Conservation (phyloP, 2,113 vertebrate genomes). For the Corythornis cristatus region DNA sequence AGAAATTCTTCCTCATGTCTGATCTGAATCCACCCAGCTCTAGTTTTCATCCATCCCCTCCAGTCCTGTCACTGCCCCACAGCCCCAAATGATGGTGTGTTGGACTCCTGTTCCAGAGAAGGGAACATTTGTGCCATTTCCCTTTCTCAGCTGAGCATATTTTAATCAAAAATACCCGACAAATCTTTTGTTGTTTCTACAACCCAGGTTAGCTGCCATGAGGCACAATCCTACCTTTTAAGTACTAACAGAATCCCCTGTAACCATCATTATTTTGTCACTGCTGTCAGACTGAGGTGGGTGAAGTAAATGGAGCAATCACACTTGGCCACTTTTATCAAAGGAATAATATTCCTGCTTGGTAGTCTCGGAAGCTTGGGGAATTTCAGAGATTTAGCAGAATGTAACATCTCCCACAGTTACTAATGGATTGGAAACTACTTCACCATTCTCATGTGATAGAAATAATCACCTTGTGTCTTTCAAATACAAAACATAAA, state of each 20-base stretch:
- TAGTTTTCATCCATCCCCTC: too few relatives aligned
- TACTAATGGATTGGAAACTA: background rate
- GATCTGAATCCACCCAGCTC: too few relatives aligned
- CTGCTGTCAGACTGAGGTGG: background rate
- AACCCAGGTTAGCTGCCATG: background rate
- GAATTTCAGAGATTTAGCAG: background rate
- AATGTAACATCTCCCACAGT: background rate
- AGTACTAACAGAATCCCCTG: background rate
- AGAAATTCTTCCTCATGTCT: too few relatives aligned
- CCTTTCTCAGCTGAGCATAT: background rate
- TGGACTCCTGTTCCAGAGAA: background rate
- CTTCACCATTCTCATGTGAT: background rate
- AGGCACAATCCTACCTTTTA: background rate
- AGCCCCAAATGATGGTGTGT: background rate
- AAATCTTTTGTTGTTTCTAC: background rate
- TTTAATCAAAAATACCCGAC: background rate
- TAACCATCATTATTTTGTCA: fast-evolving
- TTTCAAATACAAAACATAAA: background rate
- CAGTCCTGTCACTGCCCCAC: too few relatives aligned
- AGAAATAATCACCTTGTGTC: background rate
- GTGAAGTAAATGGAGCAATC: background rate
- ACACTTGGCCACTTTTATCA: background rate
- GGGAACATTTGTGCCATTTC: background rate
- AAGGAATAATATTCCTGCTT: background rate
- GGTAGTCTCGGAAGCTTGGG: background rate